Evolutionary conservation across 2,888 invertebrate genomes (phyloP).

Genomic region (Hirtodrosophila trivittata): DNA sequence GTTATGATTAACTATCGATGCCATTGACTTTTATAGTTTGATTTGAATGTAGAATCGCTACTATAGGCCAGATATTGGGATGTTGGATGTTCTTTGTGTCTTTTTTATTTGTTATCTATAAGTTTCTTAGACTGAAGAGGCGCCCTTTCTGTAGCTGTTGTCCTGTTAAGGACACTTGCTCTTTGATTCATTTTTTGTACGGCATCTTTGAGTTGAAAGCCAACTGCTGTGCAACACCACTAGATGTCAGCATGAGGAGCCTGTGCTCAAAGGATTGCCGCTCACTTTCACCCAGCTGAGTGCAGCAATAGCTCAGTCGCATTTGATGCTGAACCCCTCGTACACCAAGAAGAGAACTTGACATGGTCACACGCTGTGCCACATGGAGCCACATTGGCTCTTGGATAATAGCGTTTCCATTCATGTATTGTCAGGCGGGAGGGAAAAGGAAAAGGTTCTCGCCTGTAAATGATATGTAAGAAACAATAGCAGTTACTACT

Average conservation of each 20-base stretch:
- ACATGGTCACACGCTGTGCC: slow-evolving; percentile 58
- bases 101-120: slow-evolving; percentile 33
- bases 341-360: slow-evolving; percentile 37
- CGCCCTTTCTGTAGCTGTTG: background rate
- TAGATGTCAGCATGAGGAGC: slow-evolving; percentile 24
- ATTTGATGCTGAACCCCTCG: slow-evolving; percentile 42
- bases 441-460: too few species aligned
- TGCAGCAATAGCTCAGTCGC: slow-evolving; percentile 35
- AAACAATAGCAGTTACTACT: slow-evolving; percentile 37
- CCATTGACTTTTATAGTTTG: too few species aligned
- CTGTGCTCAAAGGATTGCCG: slow-evolving; percentile 37
- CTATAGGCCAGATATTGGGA: too few species aligned
- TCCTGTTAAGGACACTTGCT: slow-evolving; percentile 28
- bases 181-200: slow-evolving; percentile 46
- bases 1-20: too few species aligned
- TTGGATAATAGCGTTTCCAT: slow-evolving; percentile 28
- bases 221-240: slow-evolving; percentile 52
- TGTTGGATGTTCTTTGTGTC: slow-evolving; percentile 5
- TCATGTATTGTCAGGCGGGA: slow-evolving; percentile 23
- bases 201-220: slow-evolving; percentile 57
- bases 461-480: slow-evolving; percentile 52
- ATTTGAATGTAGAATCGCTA: too few species aligned
- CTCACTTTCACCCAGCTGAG: slow-evolving; percentile 22
- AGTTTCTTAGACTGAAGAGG: slow-evolving; percentile 7
- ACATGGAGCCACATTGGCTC: slow-evolving; percentile 36